Base-by-base conservation (phyloP, 2,113 vertebrate species). In the Chunga burmeisteri region DNA sequence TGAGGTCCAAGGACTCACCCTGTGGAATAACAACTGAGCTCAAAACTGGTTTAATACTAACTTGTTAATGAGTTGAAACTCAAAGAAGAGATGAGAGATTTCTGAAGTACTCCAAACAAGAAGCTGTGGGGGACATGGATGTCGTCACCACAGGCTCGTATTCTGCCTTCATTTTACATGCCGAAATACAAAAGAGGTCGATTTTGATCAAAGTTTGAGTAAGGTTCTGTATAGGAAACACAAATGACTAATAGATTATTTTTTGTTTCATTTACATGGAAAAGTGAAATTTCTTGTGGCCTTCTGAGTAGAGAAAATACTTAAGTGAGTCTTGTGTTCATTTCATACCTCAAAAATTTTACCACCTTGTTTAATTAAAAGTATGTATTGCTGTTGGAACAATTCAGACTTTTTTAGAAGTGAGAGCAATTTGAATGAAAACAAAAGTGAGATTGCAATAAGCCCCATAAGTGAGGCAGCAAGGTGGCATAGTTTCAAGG, bases 131-230 rank as follows among this genome's bases (percentile, higher is more conserved):
- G 46, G 77, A 38, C 9, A 5, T 21, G 42, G 42, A 5, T 36
- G 19, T 18, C 1, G 1, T 40, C 38, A 49, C 17, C 32, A 21
- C 27, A 38, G 56, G 25, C 52, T 88, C 32, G 15, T 17, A 6
- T 46, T 90, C n/a, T 82, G 13, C 82, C 26, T 80, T 90, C 11
- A 10, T 94, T 81, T 81, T 59, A 16, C 11, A 11, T 47, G 25
- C 3, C 34, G 25, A 89, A 81, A n/a, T 63, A 53, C 19, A 63
- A 16, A 40, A 66, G 30, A 16, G 6, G 19, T 36, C 0, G 0
- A 20, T 94, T 90, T 72, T 59, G 14, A 85, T 26, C 16, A 12
- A 40, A 90, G 22, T 44, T 55, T 58, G 50, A 42, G 11, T 50
- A 23, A 46, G 30, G 12, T 61, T 81, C 21, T 36, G 11, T 73